Percentiles rank a stretch among this genome's conserved stretches.
These are phyloP conservation scores for Acrocephalus scirpaceus DNA, from an alignment of 2,797 vertebrate genomes.

Conservation along the genomic window DNA sequence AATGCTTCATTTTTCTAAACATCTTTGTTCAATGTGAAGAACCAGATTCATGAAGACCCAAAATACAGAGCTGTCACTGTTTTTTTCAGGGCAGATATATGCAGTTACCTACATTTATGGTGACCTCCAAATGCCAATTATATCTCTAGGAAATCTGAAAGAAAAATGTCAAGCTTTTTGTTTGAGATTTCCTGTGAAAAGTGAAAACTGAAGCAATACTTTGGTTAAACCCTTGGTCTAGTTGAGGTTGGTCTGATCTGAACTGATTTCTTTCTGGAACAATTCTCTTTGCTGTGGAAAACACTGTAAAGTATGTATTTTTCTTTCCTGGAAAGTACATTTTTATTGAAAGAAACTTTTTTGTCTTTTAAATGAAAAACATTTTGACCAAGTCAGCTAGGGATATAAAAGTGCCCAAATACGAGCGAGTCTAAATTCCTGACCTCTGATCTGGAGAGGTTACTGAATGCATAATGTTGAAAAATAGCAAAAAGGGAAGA, in stretches of 20 bases:
- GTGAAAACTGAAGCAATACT: not conserved
- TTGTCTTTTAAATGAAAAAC: constrained; percentile 30
- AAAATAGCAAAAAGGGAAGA: constrained; percentile 30
- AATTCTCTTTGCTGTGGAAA: not conserved
- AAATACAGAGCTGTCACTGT: not conserved
- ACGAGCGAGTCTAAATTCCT: not conserved
- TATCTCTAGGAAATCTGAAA: not conserved
- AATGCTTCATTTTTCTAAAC: not conserved
- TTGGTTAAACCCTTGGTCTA: not conserved
- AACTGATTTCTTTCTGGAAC: not conserved
- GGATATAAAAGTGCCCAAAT: not conserved
- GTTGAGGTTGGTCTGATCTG: not conserved
- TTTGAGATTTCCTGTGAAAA: constrained; percentile 3
- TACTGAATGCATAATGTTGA: constrained; percentile 26
- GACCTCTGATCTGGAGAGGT: constrained; percentile 41
- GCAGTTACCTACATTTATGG: not conserved
- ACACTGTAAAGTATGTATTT: not conserved
- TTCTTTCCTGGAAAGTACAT: not conserved
- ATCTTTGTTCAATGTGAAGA: not conserved
- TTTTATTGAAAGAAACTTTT: not conserved
- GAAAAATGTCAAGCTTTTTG: constrained; percentile 2
- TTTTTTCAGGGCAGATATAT: not conserved
- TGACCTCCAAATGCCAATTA: not conserved
- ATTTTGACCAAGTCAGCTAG: not conserved
- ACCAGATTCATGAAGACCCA: not conserved